Conservation (phyloP, 92 coral and sea anemone genomes). For the Heliopora coerulea region DNA sequence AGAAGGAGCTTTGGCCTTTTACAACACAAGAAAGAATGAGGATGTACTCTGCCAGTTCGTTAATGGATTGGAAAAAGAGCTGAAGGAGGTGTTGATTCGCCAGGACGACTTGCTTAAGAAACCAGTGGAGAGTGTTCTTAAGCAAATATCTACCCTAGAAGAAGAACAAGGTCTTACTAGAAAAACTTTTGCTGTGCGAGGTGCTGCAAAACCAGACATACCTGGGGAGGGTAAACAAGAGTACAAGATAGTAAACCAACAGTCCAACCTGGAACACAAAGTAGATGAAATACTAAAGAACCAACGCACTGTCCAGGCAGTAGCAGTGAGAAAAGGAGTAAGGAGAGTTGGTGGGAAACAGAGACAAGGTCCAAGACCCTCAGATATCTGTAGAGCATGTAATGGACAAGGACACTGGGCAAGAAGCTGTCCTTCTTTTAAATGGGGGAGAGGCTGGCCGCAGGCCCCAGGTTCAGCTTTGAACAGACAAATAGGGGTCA, state of each 20-base stretch:
- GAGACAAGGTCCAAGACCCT: slow-evolving; percentile 46
- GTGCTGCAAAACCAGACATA: slow-evolving; percentile 14
- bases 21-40: slow-evolving; percentile 44
- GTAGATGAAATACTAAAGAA: slow-evolving; percentile 37
- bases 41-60: slow-evolving; percentile 54
- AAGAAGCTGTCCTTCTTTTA: slow-evolving; percentile 49
- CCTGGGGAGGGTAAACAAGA: not conserved
- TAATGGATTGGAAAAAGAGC: slow-evolving; percentile 47
- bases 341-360: slow-evolving; percentile 30
- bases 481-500: slow-evolving; percentile 35
- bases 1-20: slow-evolving; percentile 45
- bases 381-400: slow-evolving; percentile 46
- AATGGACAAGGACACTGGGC: slow-evolving; percentile 50
- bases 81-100: slow-evolving; percentile 46
- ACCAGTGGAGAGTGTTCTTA: slow-evolving; percentile 42
- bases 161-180: slow-evolving; percentile 36
- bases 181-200: slow-evolving; percentile 29
- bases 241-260: not conserved
- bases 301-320: slow-evolving; percentile 37
- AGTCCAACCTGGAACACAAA: slow-evolving; percentile 31
- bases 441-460: slow-evolving; percentile 55
- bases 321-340: slow-evolving; percentile 52
- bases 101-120: slow-evolving; percentile 43
- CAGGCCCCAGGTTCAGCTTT: slow-evolving; percentile 52
- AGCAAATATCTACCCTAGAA: slow-evolving; percentile 46